Percentiles rank a stretch among this genome's conserved stretches.
These are phyloP conservation scores for Chrysaora quinquecirrha DNA, from an alignment of 30 jellyfish, hydroid and myxozoan species.

Conservation along the genomic window DNA sequence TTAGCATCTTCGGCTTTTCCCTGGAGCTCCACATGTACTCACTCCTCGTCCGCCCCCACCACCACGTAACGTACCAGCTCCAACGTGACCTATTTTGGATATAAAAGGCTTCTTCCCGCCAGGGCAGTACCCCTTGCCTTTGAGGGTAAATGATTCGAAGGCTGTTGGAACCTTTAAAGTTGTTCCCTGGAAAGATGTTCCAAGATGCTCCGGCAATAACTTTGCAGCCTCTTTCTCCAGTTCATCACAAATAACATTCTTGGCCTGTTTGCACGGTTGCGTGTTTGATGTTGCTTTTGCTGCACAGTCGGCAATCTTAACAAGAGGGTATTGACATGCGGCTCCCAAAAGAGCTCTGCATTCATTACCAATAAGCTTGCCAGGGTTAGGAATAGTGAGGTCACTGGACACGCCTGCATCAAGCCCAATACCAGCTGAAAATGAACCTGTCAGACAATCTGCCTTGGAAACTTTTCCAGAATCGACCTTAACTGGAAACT, in stretches of 20 bases:
- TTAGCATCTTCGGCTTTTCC: background rate
- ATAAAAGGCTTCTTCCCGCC: background rate
- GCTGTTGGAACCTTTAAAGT: background rate
- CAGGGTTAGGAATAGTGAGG: background rate
- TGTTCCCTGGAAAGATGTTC: slow-evolving; percentile 21
- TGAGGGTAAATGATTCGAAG: background rate
- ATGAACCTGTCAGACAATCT: slow-evolving; percentile 16
- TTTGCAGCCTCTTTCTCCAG: slow-evolving; percentile 22
- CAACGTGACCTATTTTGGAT: background rate
- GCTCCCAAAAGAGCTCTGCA: slow-evolving; percentile 27
- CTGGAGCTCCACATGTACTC: background rate
- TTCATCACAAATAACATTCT: slow-evolving; percentile 2
- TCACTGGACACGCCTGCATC: slow-evolving; percentile 43
- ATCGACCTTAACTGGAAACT: background rate
- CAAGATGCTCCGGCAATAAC: slow-evolving; percentile 9
- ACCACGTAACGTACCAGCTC: background rate
- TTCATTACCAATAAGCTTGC: slow-evolving; percentile 19
- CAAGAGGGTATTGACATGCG: slow-evolving; percentile 7
- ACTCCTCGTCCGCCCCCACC: background rate
- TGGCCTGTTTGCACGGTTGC: slow-evolving; percentile 41
- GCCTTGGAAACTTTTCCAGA: background rate
- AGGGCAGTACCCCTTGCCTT: background rate
- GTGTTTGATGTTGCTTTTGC: slow-evolving; percentile 16
- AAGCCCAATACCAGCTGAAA: slow-evolving; percentile 42
- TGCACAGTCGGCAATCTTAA: slow-evolving; percentile 29